Percentiles rank a stretch among this genome's conserved stretches.
Conservation (phyloP, 2,113 vertebrate genomes). For the Theristicus caerulescens region DNA sequence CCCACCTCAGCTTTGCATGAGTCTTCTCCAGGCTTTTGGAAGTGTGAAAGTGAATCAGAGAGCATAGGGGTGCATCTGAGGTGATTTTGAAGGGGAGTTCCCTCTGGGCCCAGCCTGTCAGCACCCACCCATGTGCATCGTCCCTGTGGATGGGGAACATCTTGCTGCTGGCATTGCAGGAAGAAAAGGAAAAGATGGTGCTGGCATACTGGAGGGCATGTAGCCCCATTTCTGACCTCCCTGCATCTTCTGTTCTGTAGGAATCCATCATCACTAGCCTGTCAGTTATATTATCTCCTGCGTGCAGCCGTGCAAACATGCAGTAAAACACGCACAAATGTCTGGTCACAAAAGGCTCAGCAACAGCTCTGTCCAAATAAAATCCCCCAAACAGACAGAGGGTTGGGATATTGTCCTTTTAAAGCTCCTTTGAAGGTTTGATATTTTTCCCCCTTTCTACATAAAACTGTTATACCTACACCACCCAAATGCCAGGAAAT, state of each 20-base stretch:
- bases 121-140: too few relatives aligned
- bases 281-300: conserved; percentile 35
- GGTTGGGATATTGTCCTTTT: conserved; percentile 17
- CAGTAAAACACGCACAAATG: not conserved
- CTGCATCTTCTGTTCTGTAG: not conserved
- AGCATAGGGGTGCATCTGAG: too few relatives aligned
- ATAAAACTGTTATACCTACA: conserved; percentile 16
- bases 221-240: not conserved
- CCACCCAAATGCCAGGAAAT: conserved; percentile 19
- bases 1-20: too few relatives aligned
- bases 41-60: too few relatives aligned
- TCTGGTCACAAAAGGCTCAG: conserved; percentile 45
- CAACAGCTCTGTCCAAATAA: conserved; percentile 18
- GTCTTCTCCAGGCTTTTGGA: too few relatives aligned
- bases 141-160: too few relatives aligned
- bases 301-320: not conserved
- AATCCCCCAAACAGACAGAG: conserved; percentile 6
- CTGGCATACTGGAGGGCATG: not conserved
- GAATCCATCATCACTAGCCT: not conserved
- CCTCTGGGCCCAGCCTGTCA: too few relatives aligned
- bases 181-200: not conserved
- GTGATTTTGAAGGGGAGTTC: too few relatives aligned
- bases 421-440: conserved; percentile 23
- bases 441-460: not conserved
- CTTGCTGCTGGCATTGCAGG: not conserved